A percentile compares a stretch with the other conserved stretches of the same genome.
Conservation (phyloP, 23 tunicate genomes). For the Styela plicata region DNA sequence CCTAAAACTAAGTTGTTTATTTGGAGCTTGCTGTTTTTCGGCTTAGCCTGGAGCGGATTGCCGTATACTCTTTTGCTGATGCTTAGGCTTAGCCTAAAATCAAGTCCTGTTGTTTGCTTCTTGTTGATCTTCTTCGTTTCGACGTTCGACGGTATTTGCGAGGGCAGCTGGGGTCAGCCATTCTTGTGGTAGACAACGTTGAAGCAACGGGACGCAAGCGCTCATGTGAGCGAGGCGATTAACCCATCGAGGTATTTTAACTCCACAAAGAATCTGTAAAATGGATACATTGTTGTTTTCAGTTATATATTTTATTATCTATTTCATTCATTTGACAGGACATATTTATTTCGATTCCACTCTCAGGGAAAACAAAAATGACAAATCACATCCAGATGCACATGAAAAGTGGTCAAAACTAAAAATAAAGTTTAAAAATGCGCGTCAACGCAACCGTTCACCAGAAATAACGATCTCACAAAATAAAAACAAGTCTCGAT, state of each 20-base stretch:
- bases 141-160: conserved; percentile 61
- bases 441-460: too few species aligned
- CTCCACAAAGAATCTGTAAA: conserved; percentile 69
- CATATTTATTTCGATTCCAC: too few species aligned
- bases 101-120: conserved; percentile 13
- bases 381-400: too few species aligned
- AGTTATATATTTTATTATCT: too few species aligned
- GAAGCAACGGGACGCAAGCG: conserved; percentile 85
- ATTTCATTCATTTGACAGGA: too few species aligned
- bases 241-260: conserved; percentile 72
- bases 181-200: conserved; percentile 85
- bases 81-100: not conserved
- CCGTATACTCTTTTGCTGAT: not conserved
- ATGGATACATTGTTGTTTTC: too few species aligned
- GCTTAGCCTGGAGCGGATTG: not conserved
- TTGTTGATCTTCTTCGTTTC: conserved; percentile 51
- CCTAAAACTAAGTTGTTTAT: not conserved
- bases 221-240: conserved; percentile 81
- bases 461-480: too few species aligned
- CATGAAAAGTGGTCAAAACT: too few species aligned
- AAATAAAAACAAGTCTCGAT: too few species aligned
- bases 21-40: too few species aligned
- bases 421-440: too few species aligned
- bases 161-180: conserved; percentile 96
- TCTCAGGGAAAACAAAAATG: too few species aligned